Conservation (phyloP, 2,113 vertebrate genomes). For the Myrmecophaga tridactyla region DNA sequence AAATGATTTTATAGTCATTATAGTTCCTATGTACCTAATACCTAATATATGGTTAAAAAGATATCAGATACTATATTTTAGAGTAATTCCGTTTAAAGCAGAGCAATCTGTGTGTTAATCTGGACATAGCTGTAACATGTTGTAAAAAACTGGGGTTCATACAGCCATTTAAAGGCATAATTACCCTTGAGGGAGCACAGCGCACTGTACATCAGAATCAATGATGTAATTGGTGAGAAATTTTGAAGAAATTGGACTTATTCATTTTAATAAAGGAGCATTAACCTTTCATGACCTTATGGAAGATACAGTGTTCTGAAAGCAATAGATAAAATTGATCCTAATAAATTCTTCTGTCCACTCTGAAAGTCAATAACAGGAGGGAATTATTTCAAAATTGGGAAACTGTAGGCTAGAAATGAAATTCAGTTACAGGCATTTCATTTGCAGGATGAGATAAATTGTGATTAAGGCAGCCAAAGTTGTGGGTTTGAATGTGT, state of each 20-base stretch:
- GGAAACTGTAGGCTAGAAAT: constrained; percentile 25
- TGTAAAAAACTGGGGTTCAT: constrained; percentile 28
- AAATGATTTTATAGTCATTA: not conserved
- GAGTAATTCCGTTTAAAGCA: constrained; percentile 17
- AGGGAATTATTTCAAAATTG: constrained; percentile 51
- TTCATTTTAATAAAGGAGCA: constrained; percentile 69
- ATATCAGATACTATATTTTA: not conserved
- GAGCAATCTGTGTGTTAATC: constrained; percentile 33
- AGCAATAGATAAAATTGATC: constrained; percentile 63
- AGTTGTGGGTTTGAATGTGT: not conserved
- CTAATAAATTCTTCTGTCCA: constrained; percentile 60
- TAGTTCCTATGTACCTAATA: not conserved
- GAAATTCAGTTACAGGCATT: constrained; percentile 38
- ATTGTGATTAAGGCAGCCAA: not conserved
- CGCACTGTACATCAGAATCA: constrained; percentile 53
- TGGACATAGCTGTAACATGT: constrained; percentile 22
- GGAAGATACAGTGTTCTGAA: constrained; percentile 59
- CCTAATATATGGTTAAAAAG: constrained; percentile 19
- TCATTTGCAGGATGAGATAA: constrained; percentile 41
- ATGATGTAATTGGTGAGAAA: constrained; percentile 59
- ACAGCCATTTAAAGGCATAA: constrained; percentile 49
- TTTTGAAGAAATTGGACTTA: constrained; percentile 55
- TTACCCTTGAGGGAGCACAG: constrained; percentile 54
- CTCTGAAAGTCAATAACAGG: constrained; percentile 46
- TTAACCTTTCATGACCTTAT: constrained; percentile 64